Percentiles rank a stretch among this genome's conserved stretches.
phyloP scores from a whole-genome alignment of 2,888 invertebrate species.

The Calephelis perditalis region DNA sequence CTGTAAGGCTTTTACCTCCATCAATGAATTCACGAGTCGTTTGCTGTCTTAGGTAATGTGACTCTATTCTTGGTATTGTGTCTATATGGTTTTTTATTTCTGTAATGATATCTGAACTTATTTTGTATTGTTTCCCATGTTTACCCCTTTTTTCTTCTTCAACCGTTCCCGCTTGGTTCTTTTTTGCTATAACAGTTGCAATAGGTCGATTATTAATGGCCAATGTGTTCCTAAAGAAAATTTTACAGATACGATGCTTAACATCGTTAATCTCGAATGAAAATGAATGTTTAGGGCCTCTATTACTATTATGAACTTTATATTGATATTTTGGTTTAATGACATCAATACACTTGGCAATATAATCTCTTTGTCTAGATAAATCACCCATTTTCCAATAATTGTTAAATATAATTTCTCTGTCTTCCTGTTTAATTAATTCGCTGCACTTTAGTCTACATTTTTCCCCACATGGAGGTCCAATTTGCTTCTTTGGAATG shows the following conservation, averaged over 20 bases:
- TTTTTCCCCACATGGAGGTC: constrained; percentile 3
- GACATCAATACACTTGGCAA: constrained; percentile 11
- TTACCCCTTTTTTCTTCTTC: constrained; percentile 21
- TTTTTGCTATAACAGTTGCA: constrained; percentile 20
- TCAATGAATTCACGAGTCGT: constrained; percentile 12
- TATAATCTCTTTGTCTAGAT: constrained; percentile 2
- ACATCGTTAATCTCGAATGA: constrained; percentile 5
- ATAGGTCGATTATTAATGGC: constrained; percentile 12
- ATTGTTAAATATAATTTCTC: constrained; percentile 7
- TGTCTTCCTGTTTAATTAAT: constrained; percentile 6
- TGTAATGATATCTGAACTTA: constrained; percentile 16
- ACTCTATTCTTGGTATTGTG: constrained; percentile 16
- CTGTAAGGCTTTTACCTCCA: constrained; percentile 8
- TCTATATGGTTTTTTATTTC: constrained; percentile 17
- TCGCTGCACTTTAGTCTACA: constrained; percentile 2
- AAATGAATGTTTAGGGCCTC: constrained; percentile 12
- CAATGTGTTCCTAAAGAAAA: constrained; percentile 8
- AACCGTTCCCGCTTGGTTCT: constrained; percentile 4
- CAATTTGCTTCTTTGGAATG: neutral
- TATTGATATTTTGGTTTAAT: constrained; percentile 12
- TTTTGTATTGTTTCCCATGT: constrained; percentile 19
- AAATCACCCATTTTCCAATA: constrained; percentile 14
- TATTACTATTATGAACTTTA: constrained; percentile 11
- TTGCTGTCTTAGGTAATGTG: constrained; percentile 8
- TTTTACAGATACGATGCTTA: constrained; percentile 7